Conservation (phyloP, 2,113 vertebrate species). For the Glaucidium brasilianum region DNA sequence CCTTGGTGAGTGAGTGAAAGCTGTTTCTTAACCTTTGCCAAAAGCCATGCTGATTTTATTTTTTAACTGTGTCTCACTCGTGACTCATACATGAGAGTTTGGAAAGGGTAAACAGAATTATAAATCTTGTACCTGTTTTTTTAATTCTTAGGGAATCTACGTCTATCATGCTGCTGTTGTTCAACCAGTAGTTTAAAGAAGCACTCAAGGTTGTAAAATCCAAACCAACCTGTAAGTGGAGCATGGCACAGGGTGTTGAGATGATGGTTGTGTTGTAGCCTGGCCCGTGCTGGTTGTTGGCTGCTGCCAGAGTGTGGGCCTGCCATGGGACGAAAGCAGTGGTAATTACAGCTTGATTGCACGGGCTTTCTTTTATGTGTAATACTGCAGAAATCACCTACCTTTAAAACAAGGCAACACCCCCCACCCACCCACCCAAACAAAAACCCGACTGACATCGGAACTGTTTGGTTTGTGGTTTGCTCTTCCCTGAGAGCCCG, state of each 20-base stretch:
- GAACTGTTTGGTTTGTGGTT: neutral
- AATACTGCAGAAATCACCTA: neutral
- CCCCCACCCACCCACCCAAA: neutral
- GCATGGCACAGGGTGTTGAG: neutral
- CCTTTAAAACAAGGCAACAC: neutral
- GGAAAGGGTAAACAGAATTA: neutral
- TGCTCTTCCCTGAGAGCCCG: neutral
- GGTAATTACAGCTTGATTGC: neutral
- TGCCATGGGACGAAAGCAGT: fast-evolving
- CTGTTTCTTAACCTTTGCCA: neutral
- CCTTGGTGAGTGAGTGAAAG: neutral
- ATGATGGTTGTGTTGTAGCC: neutral
- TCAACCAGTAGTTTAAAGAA: neutral
- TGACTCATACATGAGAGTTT: neutral
- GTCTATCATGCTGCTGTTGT: neutral
- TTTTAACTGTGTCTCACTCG: neutral
- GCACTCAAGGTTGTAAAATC: neutral
- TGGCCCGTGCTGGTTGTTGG: neutral
- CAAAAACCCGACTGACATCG: fast-evolving
- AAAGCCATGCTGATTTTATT: neutral
- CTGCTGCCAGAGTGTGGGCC: neutral
- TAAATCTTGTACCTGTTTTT: neutral
- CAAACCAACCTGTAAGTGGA: neutral
- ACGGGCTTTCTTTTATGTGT: neutral
- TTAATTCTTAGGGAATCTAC: neutral